phyloP scores from a whole-genome alignment of 1,140 invertebrate genomes.

The Papilio glaucus region DNA sequence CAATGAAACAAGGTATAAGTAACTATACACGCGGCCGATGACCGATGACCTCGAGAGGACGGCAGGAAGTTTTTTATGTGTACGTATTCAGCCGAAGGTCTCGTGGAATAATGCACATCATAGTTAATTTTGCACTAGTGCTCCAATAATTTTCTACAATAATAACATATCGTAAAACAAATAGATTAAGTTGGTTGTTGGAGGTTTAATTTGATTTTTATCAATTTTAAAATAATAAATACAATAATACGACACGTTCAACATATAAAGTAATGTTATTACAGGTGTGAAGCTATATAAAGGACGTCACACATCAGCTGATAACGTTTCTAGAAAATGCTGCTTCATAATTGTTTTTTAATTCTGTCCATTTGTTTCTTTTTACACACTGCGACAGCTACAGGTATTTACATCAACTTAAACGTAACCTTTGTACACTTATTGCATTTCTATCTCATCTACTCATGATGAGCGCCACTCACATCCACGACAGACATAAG shows the following conservation, averaged over 20 bases:
- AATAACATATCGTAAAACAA: conserved; percentile 13
- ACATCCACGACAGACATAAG: too few species aligned
- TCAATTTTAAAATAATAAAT: neutral
- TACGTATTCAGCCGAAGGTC: too few species aligned
- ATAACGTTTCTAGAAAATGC: conserved; percentile 16
- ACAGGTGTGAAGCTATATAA: conserved; percentile 3
- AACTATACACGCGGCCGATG: too few species aligned
- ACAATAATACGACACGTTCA: neutral
- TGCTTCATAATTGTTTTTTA: conserved; percentile 1
- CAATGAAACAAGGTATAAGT: too few species aligned
- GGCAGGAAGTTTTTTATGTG: too few species aligned
- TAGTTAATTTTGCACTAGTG: too few species aligned
- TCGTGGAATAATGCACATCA: too few species aligned
- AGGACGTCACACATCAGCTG: neutral
- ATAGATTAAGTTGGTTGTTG: neutral
- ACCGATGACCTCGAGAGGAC: too few species aligned
- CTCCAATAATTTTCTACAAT: too few species aligned
- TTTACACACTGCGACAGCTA: conserved; percentile 9
- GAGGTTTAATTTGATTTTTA: neutral
- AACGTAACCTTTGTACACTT: neutral
- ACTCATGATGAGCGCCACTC: too few species aligned
- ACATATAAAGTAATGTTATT: neutral
- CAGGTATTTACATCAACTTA: neutral
- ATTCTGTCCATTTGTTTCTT: conserved; percentile 1
- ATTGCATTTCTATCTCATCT: too few species aligned